A percentile compares a stretch with the other conserved stretches of the same genome.
These are phyloP conservation scores for Machimus atricapillus DNA, from an alignment of 2,888 invertebrate species.

Conservation along the genomic window DNA sequence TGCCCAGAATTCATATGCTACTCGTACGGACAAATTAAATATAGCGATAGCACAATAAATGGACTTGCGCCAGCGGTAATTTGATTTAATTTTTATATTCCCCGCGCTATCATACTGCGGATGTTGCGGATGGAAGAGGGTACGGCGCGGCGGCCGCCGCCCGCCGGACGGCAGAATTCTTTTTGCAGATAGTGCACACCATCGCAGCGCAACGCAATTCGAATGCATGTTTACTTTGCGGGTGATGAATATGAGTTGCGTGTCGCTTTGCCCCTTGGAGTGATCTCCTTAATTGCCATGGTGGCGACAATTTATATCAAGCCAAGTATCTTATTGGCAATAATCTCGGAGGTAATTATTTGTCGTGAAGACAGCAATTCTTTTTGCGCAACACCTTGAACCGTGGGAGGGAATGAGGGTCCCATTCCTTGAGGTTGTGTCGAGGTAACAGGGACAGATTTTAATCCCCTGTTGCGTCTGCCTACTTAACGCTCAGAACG, in stretches of 20 bases:
- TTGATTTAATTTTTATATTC: conserved; percentile 32
- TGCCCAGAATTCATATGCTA: conserved; percentile 34
- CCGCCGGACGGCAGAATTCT: neutral
- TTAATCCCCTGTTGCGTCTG: neutral
- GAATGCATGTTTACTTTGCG: neutral
- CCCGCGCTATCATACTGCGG: conserved; percentile 3
- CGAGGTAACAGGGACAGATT: neutral
- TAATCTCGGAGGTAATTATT: neutral
- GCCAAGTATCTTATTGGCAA: neutral
- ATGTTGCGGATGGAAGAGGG: neutral
- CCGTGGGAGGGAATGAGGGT: neutral
- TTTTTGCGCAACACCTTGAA: neutral
- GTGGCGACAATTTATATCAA: neutral
- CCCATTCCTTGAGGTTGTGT: neutral
- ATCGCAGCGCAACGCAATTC: neutral
- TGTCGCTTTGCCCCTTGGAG: neutral
- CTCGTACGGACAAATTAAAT: conserved; percentile 21
- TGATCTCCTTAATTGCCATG: neutral
- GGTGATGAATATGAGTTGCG: neutral
- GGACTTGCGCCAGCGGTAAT: conserved; percentile 10
- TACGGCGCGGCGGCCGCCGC: neutral
- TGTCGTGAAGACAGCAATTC: neutral
- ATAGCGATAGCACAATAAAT: conserved; percentile 27
- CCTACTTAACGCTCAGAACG: neutral
- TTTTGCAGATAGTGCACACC: neutral